Percentiles rank a stretch among this genome's conserved stretches.
These are phyloP conservation scores for Diadromus collaris DNA, from an alignment of 2,888 invertebrate species.

Conservation along the genomic window DNA sequence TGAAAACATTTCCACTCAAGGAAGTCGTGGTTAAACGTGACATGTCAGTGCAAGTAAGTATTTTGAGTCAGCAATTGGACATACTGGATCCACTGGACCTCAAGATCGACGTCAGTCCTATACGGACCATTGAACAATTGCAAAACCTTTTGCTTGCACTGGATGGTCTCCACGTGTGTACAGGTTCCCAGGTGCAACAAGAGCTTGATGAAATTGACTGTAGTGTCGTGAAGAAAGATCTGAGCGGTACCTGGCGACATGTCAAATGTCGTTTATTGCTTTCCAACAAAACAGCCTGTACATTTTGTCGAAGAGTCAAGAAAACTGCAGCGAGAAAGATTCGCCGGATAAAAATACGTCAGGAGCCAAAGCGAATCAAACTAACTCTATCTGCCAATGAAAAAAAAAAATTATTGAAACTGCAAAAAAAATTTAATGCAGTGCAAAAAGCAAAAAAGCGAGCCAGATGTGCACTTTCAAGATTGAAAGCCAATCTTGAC, in stretches of 20 bases:
- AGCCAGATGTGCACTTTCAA: neutral
- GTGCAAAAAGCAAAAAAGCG: neutral
- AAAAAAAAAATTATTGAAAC: neutral
- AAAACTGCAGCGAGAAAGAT: neutral
- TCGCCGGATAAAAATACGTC: neutral
- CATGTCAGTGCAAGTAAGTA: neutral
- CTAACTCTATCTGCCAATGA: neutral
- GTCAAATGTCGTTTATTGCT: slow-evolving; percentile 20
- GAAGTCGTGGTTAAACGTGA: neutral
- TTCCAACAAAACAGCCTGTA: slow-evolving; percentile 6
- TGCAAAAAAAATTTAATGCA: neutral
- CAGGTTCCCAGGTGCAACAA: neutral
- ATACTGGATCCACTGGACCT: neutral
- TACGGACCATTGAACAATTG: slow-evolving; percentile 1
- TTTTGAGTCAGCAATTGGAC: neutral
- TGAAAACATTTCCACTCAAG: neutral
- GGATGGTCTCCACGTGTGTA: slow-evolving; percentile 7
- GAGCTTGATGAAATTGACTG: slow-evolving; percentile 11
- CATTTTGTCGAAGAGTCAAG: neutral
- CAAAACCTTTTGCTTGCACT: neutral
- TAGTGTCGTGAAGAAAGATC: neutral
- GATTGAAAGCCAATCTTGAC: neutral
- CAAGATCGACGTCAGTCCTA: neutral
- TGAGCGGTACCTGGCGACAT: slow-evolving; percentile 20
- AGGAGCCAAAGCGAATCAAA: neutral